A percentile compares a stretch with the other conserved stretches of the same genome.
Evolutionary conservation across 2,113 vertebrate genomes (phyloP).

Genomic region (Tichodroma muraria): DNA sequence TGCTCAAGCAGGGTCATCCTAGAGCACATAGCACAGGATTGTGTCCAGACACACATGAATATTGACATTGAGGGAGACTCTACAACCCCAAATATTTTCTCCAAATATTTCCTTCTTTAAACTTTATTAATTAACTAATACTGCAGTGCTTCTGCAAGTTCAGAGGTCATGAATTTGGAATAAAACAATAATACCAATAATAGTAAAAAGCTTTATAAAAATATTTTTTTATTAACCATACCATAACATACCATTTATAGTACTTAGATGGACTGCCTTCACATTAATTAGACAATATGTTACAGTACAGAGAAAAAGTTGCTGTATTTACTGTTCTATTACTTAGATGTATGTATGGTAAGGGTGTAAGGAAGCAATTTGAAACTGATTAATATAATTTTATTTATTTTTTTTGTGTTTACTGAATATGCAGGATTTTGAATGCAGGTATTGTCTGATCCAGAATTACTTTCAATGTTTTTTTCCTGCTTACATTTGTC

Average conservation of each 20-base stretch:
- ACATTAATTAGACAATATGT: background rate
- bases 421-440: background rate
- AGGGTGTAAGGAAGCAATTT: background rate
- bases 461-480: background rate
- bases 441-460: background rate
- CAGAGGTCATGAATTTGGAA: background rate
- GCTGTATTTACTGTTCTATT: background rate
- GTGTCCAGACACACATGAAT: too few species aligned
- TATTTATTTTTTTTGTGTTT: background rate
- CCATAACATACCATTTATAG: too few species aligned
- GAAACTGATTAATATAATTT: background rate
- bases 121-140: background rate
- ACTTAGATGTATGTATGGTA: background rate
- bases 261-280: background rate
- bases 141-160: background rate
- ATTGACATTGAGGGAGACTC: background rate
- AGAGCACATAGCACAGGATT: background rate
- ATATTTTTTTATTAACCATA: background rate
- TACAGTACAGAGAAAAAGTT: background rate
- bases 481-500: background rate
- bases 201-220: background rate
- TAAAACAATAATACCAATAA: background rate
- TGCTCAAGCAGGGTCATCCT: background rate
- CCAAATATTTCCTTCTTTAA: background rate
- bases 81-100: background rate